phyloP scores from a whole-genome alignment of 2,888 invertebrate species.

The Amiota communis region DNA sequence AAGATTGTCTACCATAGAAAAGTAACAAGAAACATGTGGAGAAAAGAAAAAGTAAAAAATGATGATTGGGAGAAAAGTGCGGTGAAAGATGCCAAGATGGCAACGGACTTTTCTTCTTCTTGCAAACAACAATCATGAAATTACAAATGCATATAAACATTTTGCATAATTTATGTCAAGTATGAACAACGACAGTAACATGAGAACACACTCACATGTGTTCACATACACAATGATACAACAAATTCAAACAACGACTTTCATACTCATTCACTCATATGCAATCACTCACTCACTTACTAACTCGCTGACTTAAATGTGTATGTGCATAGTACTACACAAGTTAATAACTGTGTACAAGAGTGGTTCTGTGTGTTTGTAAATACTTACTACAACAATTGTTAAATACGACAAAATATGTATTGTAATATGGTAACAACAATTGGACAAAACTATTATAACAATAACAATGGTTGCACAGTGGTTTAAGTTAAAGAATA shows the following conservation, averaged over 20 bases:
- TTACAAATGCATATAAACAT: conserved; percentile 65
- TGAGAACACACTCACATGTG: conserved; percentile 16
- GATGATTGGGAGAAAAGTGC: not conserved
- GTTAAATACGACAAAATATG: conserved; percentile 66
- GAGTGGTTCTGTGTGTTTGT: conserved; percentile 55
- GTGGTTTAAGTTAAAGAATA: conserved; percentile 36
- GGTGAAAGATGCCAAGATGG: conserved; percentile 17
- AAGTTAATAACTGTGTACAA: conserved; percentile 54
- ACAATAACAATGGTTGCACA: conserved; percentile 33
- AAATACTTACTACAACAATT: conserved; percentile 67
- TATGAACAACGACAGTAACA: conserved; percentile 45
- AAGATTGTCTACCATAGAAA: not conserved
- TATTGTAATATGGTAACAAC: conserved; percentile 52
- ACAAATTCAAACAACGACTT: conserved; percentile 25
- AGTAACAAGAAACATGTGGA: not conserved
- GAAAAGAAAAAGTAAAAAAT: not conserved
- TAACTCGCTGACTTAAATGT: no score
- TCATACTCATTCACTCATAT: not conserved
- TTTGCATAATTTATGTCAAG: conserved; percentile 67
- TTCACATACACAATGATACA: conserved; percentile 4
- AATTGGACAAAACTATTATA: conserved; percentile 22
- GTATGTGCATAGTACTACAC: conserved; percentile 40
- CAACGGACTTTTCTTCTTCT: conserved; percentile 16
- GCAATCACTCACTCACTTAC: not conserved
- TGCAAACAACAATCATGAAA: conserved; percentile 58